Base-by-base conservation (phyloP, 2,888 invertebrate species). In the Dynastes maya region DNA sequence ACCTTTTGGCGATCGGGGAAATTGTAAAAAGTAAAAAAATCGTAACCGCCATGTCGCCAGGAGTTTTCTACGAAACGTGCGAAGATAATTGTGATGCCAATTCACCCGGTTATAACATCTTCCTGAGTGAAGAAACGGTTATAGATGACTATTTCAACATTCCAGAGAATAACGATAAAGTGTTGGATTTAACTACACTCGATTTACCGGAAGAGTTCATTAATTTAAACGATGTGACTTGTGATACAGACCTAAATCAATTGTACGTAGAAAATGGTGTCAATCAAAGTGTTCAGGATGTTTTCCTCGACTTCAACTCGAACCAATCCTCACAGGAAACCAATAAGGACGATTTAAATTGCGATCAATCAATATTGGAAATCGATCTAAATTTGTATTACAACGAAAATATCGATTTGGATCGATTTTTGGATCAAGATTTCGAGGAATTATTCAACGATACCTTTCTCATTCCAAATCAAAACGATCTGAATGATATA, bases 1-100 rank as follows among this genome's bases (percentile, higher is more conserved):
- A 76, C n/a, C 11, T 45, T 45, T 45, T 45, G 45, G 45, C 45
- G 45, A 45, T 8, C 45, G 11, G 45, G 1, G 45, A 45, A 45
- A 45, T 45, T 45, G 45, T 45, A 11, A 9, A 63, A 63, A n/a
- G 8, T 32, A 16, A 16, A 5, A 5, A 37, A 32, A 55, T 71
- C n/a, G 37, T 37, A 13, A n/a, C 11, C 32, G 72, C 22, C 32
- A 80, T 80, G 80, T 75, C 80, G 45, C 81, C 81, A n/a, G 80
- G 78, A 76, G 78, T 78, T 51, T 76, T 80, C 45, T 78, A 76
- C 22, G 74, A 81, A n/a, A 76, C 27, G 6, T 75, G 61, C 49
- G 65, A 77, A 63, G 80, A 76, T 55, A 74, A 68, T 55, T 77
- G 78, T 64, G 70, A 45, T 8, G 74, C 71, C 51, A 37, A 70